phyloP scores from a whole-genome alignment of 2,113 vertebrate species.

The Hirundichthys speculiger region DNA sequence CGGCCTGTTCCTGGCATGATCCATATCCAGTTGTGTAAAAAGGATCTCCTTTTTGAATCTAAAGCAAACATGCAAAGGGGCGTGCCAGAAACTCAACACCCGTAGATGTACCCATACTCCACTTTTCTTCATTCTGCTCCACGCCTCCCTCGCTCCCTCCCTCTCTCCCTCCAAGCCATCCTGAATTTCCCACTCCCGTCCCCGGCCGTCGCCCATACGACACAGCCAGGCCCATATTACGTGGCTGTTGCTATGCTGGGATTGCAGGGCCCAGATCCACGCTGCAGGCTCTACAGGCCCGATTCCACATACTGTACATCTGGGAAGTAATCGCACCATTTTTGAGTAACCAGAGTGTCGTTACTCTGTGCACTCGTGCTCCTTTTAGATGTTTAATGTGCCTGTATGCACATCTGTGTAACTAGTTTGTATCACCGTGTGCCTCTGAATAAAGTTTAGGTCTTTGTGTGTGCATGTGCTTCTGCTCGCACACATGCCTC shows the following conservation, averaged over 20 bases:
- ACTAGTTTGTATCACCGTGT: constrained; percentile 32
- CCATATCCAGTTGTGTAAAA: too few relatives aligned
- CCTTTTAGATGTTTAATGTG: too few relatives aligned
- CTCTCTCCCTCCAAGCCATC: constrained; percentile 40
- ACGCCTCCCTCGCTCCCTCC: constrained; percentile 38
- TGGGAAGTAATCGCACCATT: constrained; percentile 10
- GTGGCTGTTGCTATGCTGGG: constrained; percentile 66
- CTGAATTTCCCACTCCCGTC: constrained; percentile 47
- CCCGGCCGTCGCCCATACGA: constrained; percentile 41
- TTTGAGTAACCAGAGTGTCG: constrained; percentile 7
- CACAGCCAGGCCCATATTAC: constrained; percentile 53
- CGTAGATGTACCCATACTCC: not conserved
- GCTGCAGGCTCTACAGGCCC: constrained; percentile 33
- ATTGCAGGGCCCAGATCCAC: constrained; percentile 21
- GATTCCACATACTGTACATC: constrained; percentile 27
- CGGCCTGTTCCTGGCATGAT: too few relatives aligned
- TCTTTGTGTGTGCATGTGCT: constrained; percentile 30
- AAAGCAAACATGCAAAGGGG: too few relatives aligned
- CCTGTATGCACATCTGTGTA: constrained; percentile 13
- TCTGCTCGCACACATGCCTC: constrained; percentile 22
- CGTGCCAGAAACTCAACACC: constrained; percentile 12
- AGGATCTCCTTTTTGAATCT: too few relatives aligned
- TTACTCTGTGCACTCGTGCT: not conserved
- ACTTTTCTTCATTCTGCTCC: constrained; percentile 17
- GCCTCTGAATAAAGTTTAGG: constrained; percentile 39